Percentiles rank a stretch among this genome's conserved stretches.
phyloP scores from a whole-genome alignment of 1,140 invertebrate species.

The Drosophila lacteicornis region DNA sequence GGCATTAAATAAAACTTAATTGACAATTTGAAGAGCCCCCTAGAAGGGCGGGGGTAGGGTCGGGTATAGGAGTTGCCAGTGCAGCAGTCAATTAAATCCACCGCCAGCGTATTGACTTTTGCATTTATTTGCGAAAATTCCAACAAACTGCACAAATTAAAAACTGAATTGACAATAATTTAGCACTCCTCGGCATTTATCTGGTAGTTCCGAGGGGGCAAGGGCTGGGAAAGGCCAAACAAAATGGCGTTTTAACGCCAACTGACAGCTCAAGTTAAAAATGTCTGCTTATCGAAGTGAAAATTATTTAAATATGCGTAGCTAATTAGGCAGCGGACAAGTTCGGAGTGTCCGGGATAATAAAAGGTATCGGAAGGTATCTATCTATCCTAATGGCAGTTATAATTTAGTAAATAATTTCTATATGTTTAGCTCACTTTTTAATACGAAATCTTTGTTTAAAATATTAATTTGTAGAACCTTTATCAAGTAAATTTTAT shows the following conservation, averaged over 20 bases:
- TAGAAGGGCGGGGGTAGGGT: background rate
- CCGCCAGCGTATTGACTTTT: constrained; percentile 62
- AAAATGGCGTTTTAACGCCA: constrained; percentile 81
- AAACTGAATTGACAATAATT: constrained; percentile 80
- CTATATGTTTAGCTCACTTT: no score
- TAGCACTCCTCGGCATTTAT: constrained; percentile 78
- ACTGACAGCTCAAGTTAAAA: constrained; percentile 84
- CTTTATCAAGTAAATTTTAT: no score
- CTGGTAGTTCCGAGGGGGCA: background rate
- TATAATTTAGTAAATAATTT: background rate
- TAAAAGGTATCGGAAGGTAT: background rate
- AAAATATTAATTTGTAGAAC: rapidly evolving
- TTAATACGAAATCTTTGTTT: background rate
- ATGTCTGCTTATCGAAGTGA: constrained; percentile 84
- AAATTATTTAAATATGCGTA: constrained; percentile 84
- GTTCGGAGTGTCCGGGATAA: constrained; percentile 32
- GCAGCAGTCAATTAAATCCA: constrained; percentile 76
- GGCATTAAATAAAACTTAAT: constrained; percentile 84
- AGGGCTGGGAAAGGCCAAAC: constrained; percentile 60
- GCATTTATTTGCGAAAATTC: constrained; percentile 75
- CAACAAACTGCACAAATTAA: constrained; percentile 78
- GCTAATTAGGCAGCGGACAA: constrained; percentile 83
- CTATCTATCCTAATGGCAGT: no score
- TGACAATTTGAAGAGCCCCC: constrained; percentile 77
- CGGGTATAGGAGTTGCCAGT: constrained; percentile 1